Percentiles rank a stretch among this genome's conserved stretches.
phyloP scores from a whole-genome alignment of 2,888 invertebrate species.

The Phyto melanocephala region DNA sequence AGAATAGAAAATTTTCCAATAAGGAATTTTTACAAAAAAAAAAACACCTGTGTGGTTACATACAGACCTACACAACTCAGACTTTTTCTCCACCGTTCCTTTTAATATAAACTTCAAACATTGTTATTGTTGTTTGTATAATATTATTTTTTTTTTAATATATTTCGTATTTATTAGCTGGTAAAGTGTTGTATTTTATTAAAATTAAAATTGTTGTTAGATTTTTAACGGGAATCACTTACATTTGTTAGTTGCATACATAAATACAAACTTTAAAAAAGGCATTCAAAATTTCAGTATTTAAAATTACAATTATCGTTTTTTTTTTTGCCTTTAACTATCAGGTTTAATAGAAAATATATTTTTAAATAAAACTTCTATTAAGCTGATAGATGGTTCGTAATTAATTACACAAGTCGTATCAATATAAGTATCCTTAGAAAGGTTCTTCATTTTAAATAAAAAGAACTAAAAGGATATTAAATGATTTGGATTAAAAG shows the following conservation, averaged over 20 bases:
- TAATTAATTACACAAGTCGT: background rate
- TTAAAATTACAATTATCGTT: background rate
- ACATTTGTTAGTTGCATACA: background rate
- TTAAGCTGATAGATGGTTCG: conserved; percentile 42
- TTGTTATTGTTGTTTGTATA: background rate
- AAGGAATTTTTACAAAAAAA: no score
- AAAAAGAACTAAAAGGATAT: conserved; percentile 53
- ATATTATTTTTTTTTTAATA: conserved; percentile 30
- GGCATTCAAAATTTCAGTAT: conserved; percentile 39
- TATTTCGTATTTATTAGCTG: conserved; percentile 43
- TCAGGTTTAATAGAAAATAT: conserved; percentile 45
- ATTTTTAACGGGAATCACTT: background rate
- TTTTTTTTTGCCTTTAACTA: conserved; percentile 9
- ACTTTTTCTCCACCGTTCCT: no score
- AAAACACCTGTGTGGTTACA: no score
- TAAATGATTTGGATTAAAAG: background rate
- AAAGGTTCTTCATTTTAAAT: conserved; percentile 12
- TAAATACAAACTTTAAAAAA: background rate
- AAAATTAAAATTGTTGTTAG: conserved; percentile 10
- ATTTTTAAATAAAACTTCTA: conserved; percentile 12
- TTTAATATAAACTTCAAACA: background rate
- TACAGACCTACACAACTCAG: no score
- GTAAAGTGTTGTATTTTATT: background rate
- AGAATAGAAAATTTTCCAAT: no score
- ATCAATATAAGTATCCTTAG: conserved; percentile 21